Evolutionary conservation across 2,113 vertebrate genomes (phyloP).

Genomic region (Telmatochromis brichardi): DNA sequence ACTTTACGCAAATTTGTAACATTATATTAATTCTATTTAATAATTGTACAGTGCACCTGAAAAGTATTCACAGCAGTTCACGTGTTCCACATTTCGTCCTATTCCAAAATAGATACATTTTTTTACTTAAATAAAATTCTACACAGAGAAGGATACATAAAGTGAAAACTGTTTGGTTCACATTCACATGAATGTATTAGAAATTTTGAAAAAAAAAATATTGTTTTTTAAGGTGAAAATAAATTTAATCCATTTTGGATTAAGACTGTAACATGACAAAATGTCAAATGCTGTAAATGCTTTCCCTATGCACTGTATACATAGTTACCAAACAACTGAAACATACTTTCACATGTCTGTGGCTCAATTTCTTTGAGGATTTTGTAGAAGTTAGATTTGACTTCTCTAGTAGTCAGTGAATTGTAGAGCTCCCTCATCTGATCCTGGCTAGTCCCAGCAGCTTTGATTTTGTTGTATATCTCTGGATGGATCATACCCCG

Average conservation of each 20-base stretch:
- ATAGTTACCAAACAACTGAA: background rate
- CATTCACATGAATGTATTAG: background rate
- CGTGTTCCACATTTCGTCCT: background rate
- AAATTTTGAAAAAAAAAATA: background rate
- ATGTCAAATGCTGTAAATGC: background rate
- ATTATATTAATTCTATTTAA: background rate
- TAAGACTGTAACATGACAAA: background rate
- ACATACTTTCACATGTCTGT: background rate
- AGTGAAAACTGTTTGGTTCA: background rate
- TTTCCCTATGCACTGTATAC: background rate
- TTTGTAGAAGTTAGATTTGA: background rate
- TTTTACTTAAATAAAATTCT: background rate
- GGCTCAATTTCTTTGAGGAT: background rate
- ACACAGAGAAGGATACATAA: background rate
- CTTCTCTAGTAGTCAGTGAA: background rate
- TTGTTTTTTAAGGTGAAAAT: background rate
- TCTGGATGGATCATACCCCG: background rate
- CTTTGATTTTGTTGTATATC: background rate
- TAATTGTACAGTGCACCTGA: background rate
- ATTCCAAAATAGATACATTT: background rate
- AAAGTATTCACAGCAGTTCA: background rate
- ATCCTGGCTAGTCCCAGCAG: background rate
- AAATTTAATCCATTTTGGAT: background rate
- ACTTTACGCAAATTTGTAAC: background rate
- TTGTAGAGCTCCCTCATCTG: slow-evolving; percentile 11